Percentiles rank a stretch among this genome's conserved stretches.
phyloP scores from a whole-genome alignment of 1,140 invertebrate species.

The Caerostris darwini region DNA sequence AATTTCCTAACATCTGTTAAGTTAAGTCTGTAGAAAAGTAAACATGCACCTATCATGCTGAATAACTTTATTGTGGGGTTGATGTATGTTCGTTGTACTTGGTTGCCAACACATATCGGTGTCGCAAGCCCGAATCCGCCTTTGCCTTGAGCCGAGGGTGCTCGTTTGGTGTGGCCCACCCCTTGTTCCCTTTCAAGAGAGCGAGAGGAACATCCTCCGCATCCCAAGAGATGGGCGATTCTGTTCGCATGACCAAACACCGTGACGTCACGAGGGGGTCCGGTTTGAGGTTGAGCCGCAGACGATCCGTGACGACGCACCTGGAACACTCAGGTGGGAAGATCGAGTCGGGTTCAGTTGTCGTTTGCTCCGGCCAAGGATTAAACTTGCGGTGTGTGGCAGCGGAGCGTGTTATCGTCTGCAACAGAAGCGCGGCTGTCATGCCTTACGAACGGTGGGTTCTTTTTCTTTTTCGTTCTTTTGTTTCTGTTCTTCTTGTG shows the following conservation, averaged over 20 bases:
- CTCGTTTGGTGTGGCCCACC: neutral
- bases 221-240: conserved; percentile 54
- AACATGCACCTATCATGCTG: too few species aligned
- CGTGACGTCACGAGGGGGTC: conserved; percentile 24
- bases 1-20: too few species aligned
- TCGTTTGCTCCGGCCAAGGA: neutral
- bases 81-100: neutral
- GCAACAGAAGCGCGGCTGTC: neutral
- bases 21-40: too few species aligned
- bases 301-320: conserved; percentile 68
- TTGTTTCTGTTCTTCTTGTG: neutral
- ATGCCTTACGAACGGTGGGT: conserved; percentile 76
- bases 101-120: too few species aligned
- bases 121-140: too few species aligned
- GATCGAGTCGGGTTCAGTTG: conserved; percentile 66
- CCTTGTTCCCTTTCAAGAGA: neutral
- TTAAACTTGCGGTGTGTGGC: neutral
- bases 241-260: conserved; percentile 48
- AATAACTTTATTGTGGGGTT: too few species aligned
- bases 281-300: neutral
- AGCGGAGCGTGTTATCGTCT: neutral
- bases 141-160: neutral
- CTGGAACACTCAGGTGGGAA: conserved; percentile 65
- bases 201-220: conserved; percentile 14
- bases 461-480: neutral